Evolutionary conservation across 1,140 invertebrate genomes (phyloP).

Genomic region (Anadara kagoshimensis): DNA sequence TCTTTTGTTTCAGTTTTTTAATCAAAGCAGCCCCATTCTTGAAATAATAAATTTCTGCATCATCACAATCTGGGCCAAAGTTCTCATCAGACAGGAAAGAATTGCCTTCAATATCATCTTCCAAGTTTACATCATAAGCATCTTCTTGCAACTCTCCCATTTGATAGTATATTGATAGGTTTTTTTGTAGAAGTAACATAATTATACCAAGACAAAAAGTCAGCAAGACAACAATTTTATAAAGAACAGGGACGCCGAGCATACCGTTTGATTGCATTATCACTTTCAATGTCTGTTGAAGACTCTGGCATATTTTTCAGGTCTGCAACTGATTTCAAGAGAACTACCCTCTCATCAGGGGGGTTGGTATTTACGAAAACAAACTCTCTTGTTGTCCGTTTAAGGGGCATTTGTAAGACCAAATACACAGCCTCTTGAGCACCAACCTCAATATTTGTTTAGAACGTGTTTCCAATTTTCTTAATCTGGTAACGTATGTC

Average conservation of each 20-base stretch:
- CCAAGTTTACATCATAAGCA: not conserved
- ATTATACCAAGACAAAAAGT: constrained; percentile 3
- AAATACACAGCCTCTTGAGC: constrained; percentile 34
- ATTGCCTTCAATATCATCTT: not conserved
- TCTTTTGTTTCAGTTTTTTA: not conserved
- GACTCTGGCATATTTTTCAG: not conserved
- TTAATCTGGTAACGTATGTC: constrained; percentile 24
- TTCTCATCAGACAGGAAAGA: not conserved
- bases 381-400: constrained; percentile 16
- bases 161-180: not conserved
- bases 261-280: constrained; percentile 13
- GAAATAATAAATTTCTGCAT: not conserved
- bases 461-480: constrained; percentile 28
- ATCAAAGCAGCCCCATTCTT: not conserved
- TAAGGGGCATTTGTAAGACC: constrained; percentile 29
- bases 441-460: constrained; percentile 20
- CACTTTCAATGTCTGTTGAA: constrained; percentile 1
- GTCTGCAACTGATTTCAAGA: constrained; percentile 6
- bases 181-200: not conserved
- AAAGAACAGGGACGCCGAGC: not conserved
- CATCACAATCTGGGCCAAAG: not conserved
- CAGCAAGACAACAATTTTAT: not conserved
- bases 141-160: not conserved
- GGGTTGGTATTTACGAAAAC: constrained; percentile 39
- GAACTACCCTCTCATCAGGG: constrained; percentile 18